A percentile compares a stretch with the other conserved stretches of the same genome.
Evolutionary conservation across 2,797 vertebrate species (phyloP).

Genomic region (Melanotaenia boesemani): DNA sequence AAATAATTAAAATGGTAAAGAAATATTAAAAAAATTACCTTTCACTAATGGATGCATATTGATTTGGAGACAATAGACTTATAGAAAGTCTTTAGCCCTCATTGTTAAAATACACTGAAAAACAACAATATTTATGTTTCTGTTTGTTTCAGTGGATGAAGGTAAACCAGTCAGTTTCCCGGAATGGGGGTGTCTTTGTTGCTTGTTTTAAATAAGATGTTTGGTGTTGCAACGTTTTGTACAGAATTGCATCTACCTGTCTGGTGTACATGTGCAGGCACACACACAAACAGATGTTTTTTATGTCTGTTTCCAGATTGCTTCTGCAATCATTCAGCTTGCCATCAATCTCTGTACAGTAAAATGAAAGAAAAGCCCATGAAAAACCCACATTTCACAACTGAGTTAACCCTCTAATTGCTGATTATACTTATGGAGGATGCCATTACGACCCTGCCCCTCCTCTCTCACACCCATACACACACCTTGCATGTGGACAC

Average conservation of each 20-base stretch:
- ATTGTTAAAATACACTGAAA: not conserved
- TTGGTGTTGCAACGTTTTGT: slow-evolving; percentile 2
- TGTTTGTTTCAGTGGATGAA: not conserved
- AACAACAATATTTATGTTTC: not conserved
- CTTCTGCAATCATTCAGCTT: not conserved
- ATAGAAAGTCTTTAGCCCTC: not conserved
- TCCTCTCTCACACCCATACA: slow-evolving; percentile 18
- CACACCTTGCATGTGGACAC: slow-evolving; percentile 48
- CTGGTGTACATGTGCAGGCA: slow-evolving; percentile 1
- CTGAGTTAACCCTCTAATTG: slow-evolving; percentile 37
- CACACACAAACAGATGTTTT: not conserved
- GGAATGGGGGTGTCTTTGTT: not conserved
- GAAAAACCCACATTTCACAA: slow-evolving; percentile 28
- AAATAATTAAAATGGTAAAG: not conserved
- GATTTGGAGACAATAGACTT: not conserved
- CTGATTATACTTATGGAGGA: slow-evolving; percentile 15
- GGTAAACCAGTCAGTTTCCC: not conserved
- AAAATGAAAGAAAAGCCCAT: slow-evolving; percentile 18
- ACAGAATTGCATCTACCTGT: slow-evolving; percentile 10
- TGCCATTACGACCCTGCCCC: not conserved
- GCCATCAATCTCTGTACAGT: not conserved
- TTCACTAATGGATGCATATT: not conserved
- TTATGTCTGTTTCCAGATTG: not conserved
- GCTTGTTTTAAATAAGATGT: not conserved
- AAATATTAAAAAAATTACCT: not conserved